Evolutionary conservation across 1,140 invertebrate species (phyloP).

Genomic region (Drusus annulatus): DNA sequence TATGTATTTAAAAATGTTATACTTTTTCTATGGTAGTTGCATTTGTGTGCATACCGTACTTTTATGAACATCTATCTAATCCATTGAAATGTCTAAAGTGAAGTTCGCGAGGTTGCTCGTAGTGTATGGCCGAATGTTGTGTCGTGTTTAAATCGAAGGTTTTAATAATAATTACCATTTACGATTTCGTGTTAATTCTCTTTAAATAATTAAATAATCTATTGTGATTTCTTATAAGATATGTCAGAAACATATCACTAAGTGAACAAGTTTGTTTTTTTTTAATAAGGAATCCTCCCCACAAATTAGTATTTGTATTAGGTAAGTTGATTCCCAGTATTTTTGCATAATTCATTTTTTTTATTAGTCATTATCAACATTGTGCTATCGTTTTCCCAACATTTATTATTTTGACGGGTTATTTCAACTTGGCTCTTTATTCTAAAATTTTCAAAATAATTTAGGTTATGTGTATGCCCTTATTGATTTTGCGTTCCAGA

Average conservation of each 20-base stretch:
- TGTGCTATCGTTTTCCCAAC: neutral
- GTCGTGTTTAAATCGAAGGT: neutral
- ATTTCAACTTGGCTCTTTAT: neutral
- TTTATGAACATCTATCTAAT: conserved; percentile 34
- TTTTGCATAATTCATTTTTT: neutral
- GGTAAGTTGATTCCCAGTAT: conserved; percentile 24
- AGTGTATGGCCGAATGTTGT: conserved; percentile 8
- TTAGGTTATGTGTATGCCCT: conserved; percentile 35
- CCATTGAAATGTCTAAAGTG: conserved; percentile 14
- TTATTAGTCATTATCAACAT: conserved; percentile 5
- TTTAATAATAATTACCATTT: conserved; percentile 1
- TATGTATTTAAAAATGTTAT: no score
- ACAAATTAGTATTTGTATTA: conserved; percentile 11
- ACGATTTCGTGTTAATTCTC: neutral
- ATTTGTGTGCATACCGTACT: neutral
- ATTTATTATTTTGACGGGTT: neutral
- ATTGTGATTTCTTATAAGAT: conserved; percentile 5
- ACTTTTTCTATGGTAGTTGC: no score
- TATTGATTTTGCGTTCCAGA: conserved; percentile 42
- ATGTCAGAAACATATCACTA: neutral
- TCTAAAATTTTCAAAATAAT: neutral
- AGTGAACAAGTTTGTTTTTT: neutral
- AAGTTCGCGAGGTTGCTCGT: conserved; percentile 33
- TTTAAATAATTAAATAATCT: neutral
- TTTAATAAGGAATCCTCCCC: neutral